phyloP scores from a whole-genome alignment of 2,797 vertebrate genomes.

The Pantherophis alleghaniensis region DNA sequence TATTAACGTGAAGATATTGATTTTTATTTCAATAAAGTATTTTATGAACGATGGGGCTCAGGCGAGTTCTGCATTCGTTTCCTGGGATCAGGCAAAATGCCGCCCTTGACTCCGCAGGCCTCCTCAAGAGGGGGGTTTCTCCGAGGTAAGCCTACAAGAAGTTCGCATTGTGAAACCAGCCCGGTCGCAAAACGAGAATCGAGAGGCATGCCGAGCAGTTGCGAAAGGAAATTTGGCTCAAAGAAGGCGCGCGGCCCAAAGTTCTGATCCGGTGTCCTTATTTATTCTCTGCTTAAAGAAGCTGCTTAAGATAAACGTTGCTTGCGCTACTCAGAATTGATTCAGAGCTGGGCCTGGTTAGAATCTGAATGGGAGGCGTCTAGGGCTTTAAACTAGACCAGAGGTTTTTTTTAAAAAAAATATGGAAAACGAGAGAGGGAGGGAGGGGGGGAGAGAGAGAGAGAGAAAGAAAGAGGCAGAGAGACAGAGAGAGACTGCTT shows the following conservation, averaged over 20 bases:
- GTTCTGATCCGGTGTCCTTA: not conserved
- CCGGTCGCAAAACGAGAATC: not conserved
- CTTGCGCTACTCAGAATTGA: not conserved
- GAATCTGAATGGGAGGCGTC: not conserved
- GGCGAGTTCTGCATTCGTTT: not conserved
- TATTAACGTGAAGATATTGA: slow-evolving; percentile 71
- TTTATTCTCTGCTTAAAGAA: not conserved
- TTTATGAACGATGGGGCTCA: slow-evolving; percentile 68
- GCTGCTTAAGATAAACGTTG: not conserved
- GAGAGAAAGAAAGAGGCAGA: not conserved
- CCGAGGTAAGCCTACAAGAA: not conserved
- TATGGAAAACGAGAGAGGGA: not conserved
- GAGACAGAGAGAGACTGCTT: not conserved
- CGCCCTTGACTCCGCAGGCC: not conserved
- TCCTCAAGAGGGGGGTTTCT: not conserved
- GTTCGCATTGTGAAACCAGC: not conserved
- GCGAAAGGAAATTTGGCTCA: not conserved
- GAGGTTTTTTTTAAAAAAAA: not conserved
- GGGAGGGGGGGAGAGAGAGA: not conserved
- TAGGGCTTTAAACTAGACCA: not conserved
- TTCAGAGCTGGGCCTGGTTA: not conserved
- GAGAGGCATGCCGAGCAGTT: not conserved
- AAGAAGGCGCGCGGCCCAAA: not conserved
- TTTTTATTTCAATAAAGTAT: slow-evolving; percentile 78
- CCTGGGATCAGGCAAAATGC: not conserved